phyloP scores from a whole-genome alignment of 2,888 invertebrate genomes.

The Lasioglossum calceatum region DNA sequence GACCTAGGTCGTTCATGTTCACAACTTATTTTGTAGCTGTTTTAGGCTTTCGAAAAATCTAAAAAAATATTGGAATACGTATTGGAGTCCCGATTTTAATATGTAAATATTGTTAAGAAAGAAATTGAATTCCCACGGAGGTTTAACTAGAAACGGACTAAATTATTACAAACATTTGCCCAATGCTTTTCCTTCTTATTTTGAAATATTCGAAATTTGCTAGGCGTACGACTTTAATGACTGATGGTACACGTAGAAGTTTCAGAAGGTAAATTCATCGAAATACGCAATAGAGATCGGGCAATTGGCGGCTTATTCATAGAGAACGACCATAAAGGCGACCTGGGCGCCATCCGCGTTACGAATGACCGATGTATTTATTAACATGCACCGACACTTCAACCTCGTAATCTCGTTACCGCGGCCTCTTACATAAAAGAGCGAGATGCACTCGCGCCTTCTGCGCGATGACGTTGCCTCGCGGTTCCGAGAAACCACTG shows the following conservation, averaged over 20 bases:
- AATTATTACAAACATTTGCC: background rate
- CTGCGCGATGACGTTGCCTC: slow-evolving; percentile 39
- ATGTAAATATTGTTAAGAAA: too few relatives aligned
- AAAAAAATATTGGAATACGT: too few relatives aligned
- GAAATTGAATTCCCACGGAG: too few relatives aligned
- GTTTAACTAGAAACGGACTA: background rate
- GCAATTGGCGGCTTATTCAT: slow-evolving; percentile 7
- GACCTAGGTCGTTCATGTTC: too few relatives aligned
- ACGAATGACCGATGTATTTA: slow-evolving; percentile 40
- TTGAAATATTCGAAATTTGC: background rate
- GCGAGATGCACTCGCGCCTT: slow-evolving; percentile 38
- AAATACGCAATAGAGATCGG: background rate
- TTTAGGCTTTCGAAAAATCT: too few relatives aligned
- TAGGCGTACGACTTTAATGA: background rate
- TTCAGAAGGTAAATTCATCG: background rate
- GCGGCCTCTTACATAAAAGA: slow-evolving; percentile 55
- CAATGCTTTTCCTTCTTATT: background rate
- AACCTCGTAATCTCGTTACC: slow-evolving; percentile 57
- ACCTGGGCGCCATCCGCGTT: slow-evolving; percentile 29
- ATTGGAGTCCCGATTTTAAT: too few relatives aligned
- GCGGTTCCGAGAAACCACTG: slow-evolving; percentile 46
- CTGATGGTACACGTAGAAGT: background rate
- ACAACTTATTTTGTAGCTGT: too few relatives aligned
- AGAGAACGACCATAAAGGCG: slow-evolving; percentile 16
- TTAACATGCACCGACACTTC: slow-evolving; percentile 55